These are phyloP conservation scores for Ploceus nigricollis DNA, from an alignment of 2,113 vertebrate species.

Conservation along the genomic window DNA sequence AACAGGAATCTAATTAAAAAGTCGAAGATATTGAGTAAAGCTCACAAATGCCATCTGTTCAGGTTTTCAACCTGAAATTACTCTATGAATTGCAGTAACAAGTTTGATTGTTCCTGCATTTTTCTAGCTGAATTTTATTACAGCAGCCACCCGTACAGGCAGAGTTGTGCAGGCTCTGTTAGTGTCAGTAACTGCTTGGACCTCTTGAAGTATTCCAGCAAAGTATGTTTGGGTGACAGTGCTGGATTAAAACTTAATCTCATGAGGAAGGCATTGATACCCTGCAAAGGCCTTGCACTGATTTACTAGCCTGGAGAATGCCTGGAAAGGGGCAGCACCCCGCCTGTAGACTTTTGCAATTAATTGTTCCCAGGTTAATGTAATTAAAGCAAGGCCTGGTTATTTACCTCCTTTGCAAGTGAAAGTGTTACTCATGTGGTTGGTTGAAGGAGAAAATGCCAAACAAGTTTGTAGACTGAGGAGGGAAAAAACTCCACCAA, in stretches of 20 bases:
- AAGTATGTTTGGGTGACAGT: not conserved
- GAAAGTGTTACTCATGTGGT: not conserved
- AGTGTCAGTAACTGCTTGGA: not conserved
- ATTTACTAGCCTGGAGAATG: not conserved
- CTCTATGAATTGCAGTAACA: not conserved
- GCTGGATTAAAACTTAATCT: not conserved
- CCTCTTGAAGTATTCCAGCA: not conserved
- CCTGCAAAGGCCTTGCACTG: not conserved
- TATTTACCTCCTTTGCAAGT: not conserved
- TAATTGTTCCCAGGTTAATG: not conserved
- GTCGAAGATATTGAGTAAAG: slow-evolving; percentile 18
- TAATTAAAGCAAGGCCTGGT: not conserved
- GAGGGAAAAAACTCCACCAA: not conserved
- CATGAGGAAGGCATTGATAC: not conserved
- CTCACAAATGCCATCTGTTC: slow-evolving; percentile 51
- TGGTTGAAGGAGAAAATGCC: not conserved
- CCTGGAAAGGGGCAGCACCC: not conserved
- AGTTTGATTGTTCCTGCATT: not conserved
- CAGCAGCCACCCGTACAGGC: not conserved
- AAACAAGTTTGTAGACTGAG: not conserved
- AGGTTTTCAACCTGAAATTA: slow-evolving; percentile 20
- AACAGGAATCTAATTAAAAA: slow-evolving; percentile 59
- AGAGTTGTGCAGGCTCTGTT: not conserved
- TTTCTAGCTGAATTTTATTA: not conserved
- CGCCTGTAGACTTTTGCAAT: not conserved